Conservation (phyloP, 2,797 vertebrate species). For the Zalophus californianus region DNA sequence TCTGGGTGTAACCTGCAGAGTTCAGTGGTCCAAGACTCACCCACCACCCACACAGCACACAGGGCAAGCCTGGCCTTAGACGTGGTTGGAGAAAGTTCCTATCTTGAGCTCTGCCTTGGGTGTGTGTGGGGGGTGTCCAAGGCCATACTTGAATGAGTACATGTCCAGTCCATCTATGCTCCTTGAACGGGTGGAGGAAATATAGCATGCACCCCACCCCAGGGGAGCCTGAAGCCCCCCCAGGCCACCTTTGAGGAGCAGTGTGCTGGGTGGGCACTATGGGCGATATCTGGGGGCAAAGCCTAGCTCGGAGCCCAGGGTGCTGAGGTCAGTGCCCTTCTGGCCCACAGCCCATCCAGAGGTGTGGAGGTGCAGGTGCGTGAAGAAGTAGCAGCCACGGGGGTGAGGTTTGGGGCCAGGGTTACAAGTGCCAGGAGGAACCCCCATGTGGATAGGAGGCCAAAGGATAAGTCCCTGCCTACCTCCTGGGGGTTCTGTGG, state of each 20-base stretch:
- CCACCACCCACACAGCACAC: not conserved
- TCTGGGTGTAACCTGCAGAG: not conserved
- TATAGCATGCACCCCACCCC: not conserved
- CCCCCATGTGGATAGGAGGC: not conserved
- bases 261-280: not conserved
- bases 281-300: not conserved
- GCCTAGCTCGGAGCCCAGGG: not conserved
- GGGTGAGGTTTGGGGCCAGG: not conserved
- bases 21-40: not conserved
- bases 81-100: not conserved
- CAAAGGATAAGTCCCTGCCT: too few relatives aligned
- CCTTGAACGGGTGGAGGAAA: not conserved
- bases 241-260: not conserved
- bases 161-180: not conserved
- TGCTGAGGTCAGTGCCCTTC: not conserved
- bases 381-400: not conserved
- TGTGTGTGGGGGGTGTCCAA: not conserved
- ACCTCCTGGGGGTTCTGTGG: not conserved
- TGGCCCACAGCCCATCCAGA: not conserved
- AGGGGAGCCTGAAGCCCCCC: not conserved
- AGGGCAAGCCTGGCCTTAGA: not conserved
- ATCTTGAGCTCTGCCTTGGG: too few relatives aligned
- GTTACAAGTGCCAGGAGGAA: not conserved
- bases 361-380: not conserved
- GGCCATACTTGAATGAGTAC: not conserved